Evolutionary conservation across 2,797 vertebrate species (phyloP).

Genomic region (Fistularia tabacaria): DNA sequence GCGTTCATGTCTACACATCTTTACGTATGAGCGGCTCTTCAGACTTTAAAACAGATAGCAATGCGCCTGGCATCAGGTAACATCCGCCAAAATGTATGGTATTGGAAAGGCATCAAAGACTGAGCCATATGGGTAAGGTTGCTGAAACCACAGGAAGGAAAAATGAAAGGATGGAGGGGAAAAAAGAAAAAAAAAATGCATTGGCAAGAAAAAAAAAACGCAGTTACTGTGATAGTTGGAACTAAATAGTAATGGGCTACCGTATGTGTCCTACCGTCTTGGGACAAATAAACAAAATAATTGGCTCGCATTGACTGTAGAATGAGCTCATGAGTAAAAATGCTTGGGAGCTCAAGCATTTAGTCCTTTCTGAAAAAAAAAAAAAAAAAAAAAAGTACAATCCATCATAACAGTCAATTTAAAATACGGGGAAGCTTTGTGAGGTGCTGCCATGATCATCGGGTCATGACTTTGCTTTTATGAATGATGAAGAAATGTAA

Average conservation of each 20-base stretch:
- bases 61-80: conserved; percentile 39
- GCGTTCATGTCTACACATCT: no score
- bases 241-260: conserved; percentile 39
- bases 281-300: conserved; percentile 62
- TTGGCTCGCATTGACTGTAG: conserved; percentile 49
- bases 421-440: conserved; percentile 21
- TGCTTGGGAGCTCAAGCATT: conserved; percentile 27
- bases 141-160: conserved; percentile 39
- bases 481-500: conserved; percentile 36
- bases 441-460: conserved; percentile 29
- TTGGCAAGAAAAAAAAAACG: conserved; percentile 4
- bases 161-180: background rate
- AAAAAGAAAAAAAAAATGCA: background rate
- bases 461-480: conserved; percentile 21
- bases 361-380: conserved; percentile 50
- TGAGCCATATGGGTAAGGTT: conserved; percentile 56
- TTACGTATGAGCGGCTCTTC: no score
- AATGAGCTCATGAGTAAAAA: conserved; percentile 58
- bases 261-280: conserved; percentile 63
- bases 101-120: conserved; percentile 60
- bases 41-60: background rate
- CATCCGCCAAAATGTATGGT: conserved; percentile 40
- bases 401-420: conserved; percentile 41
- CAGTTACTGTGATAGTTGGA: conserved; percentile 13
- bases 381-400: conserved; percentile 54